phyloP scores from a whole-genome alignment of 2,113 vertebrate species.

The Ceratotherium simum region DNA sequence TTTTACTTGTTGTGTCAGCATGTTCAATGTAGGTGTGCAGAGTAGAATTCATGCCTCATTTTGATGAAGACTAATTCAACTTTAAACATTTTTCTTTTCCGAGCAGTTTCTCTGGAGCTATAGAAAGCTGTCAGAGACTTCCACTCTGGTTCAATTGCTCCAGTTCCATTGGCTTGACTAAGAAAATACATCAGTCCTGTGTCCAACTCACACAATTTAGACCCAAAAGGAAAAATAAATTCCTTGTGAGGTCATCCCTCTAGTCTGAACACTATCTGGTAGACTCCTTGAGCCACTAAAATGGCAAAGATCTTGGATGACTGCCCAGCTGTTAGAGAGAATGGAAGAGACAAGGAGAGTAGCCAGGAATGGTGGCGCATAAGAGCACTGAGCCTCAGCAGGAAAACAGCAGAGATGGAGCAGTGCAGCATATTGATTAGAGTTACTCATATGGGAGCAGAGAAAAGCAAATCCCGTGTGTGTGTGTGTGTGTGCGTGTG shows the following conservation, averaged over 20 bases:
- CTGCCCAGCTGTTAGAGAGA: conserved; percentile 24
- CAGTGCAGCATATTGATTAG: rapidly evolving
- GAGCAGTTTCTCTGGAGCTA: neutral
- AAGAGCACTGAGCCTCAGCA: neutral
- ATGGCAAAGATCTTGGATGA: conserved; percentile 60
- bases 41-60: neutral
- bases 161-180: conserved; percentile 17
- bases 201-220: conserved; percentile 69
- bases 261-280: conserved; percentile 68
- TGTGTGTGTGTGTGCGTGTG: neutral
- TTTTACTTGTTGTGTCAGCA: neutral
- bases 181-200: conserved; percentile 62
- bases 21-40: neutral
- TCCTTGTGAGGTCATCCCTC: conserved; percentile 71
- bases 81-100: neutral
- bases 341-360: neutral
- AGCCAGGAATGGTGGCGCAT: neutral
- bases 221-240: conserved; percentile 76
- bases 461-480: neutral
- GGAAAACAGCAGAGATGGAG: neutral
- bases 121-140: conserved; percentile 16
- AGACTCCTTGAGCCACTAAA: conserved; percentile 70
- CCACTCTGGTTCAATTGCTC: neutral
- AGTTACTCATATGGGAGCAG: neutral
- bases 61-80: neutral